Conservation (phyloP, 2,113 vertebrate species). For the Elephas maximus region DNA sequence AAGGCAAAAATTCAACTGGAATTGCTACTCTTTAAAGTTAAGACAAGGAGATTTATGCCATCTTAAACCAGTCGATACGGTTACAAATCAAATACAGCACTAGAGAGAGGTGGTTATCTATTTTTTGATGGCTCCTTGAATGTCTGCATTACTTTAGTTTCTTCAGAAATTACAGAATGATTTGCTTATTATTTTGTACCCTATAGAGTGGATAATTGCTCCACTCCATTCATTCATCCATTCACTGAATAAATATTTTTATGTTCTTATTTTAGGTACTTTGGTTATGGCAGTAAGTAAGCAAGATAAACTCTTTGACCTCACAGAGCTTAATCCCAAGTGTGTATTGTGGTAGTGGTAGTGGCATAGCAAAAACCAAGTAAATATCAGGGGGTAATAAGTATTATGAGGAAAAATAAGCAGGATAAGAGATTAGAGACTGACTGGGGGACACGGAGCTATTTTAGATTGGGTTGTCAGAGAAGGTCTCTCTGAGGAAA, state of each 20-base stretch:
- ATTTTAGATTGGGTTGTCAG: not conserved
- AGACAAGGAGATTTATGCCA: not conserved
- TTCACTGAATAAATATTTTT: not conserved
- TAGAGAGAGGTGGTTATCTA: not conserved
- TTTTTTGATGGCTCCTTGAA: not conserved
- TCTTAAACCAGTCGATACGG: not conserved
- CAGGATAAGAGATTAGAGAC: not conserved
- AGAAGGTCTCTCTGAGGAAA: not conserved
- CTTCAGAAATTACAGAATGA: not conserved
- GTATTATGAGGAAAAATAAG: not conserved
- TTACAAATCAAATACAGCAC: not conserved
- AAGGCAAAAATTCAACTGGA: not conserved
- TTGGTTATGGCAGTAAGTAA: not conserved
- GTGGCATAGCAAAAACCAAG: not conserved
- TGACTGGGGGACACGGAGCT: not conserved
- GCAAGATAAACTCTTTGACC: not conserved
- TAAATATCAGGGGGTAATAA: not conserved
- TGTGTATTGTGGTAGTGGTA: not conserved
- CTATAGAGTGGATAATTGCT: not conserved
- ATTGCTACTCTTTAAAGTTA: not conserved
- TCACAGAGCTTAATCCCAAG: not conserved
- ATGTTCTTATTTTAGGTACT: not conserved
- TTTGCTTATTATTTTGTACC: not conserved
- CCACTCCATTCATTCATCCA: not conserved
- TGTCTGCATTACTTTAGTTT: not conserved